Percentiles rank a stretch among this genome's conserved stretches.
Conservation (phyloP, 2,797 vertebrate genomes). For the Catamblyrhynchus diadema region DNA sequence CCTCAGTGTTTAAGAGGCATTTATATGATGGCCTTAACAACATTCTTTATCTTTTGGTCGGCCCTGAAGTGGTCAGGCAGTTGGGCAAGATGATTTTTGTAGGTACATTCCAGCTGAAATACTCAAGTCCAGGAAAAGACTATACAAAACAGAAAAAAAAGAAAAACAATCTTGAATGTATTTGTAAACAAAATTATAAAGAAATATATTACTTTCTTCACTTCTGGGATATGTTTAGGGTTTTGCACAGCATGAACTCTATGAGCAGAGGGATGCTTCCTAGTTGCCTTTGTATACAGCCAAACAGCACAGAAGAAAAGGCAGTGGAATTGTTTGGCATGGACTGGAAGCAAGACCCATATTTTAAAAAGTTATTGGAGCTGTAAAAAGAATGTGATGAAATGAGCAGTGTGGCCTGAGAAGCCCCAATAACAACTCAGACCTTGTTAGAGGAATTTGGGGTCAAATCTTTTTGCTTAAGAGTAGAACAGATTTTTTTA, state of each 20-base stretch:
- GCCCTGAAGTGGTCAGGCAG: background rate
- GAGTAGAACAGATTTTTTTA: background rate
- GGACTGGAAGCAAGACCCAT: background rate
- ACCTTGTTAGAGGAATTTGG: background rate
- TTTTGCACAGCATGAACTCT: background rate
- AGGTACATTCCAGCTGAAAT: background rate
- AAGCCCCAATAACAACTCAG: background rate
- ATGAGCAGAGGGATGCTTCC: background rate
- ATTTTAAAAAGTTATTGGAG: background rate
- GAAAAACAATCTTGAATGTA: background rate
- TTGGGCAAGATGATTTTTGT: background rate
- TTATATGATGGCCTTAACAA: background rate
- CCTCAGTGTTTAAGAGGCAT: background rate
- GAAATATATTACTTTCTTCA: background rate
- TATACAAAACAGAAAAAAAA: background rate
- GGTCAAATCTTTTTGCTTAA: background rate
- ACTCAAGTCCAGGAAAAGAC: background rate
- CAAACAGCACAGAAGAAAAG: background rate
- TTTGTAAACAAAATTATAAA: background rate
- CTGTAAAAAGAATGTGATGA: background rate
- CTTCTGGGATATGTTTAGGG: background rate
- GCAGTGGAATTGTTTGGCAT: background rate
- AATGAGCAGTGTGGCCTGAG: background rate
- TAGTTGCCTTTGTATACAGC: background rate
- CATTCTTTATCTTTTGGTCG: background rate